Evolutionary conservation across 2,888 invertebrate genomes (phyloP), one percentile per base, ranked within the genome.

Genomic region (Heteromyza rotundicornis): DNA sequence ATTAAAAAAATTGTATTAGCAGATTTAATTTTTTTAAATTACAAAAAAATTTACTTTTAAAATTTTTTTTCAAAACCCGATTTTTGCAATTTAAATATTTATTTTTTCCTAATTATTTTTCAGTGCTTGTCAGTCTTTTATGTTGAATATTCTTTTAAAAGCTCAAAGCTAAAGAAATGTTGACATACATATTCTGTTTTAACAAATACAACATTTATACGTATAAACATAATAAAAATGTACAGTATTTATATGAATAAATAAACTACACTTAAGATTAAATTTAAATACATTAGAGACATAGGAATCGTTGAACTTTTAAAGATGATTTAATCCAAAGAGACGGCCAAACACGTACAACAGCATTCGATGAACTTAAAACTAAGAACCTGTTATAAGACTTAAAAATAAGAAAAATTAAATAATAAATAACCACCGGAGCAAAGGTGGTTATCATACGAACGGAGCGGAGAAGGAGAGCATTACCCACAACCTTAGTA

Each of bases 401-500:
- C n/a, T n/a, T n/a, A 70, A 74, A 52, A 67, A 58, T 23, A 16
- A 40, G 40, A 8, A 35, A 40, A 23, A 35, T 51, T 20, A 51
- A 40, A 35, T 24, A 57, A 36, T n/a, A 36, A 5, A 16, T 27
- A 49, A 20, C 32, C 58, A 51, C 32, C 44, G 49, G 57, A 57
- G 57, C 57, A 35, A 50, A 56, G 44, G 51, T 57, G 58, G 51
- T 16, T 40, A 10, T 49, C 23, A 16, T 14, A n/a, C 7, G 27
- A 3, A 1, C 24, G 17, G 35, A 19, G 65, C 58, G 50, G 52
- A 58, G 66, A 69, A 67, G 74, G 74, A 76, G 76, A 77, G 76
- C 76, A 73, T 69, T 70, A 76, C 71, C 79, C 80, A 74, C 64
- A 73, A 74, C 71, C 71, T 71, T 69, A 70, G 71, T 75, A 71